These are phyloP conservation scores for Asobara japonica DNA, from an alignment of 1,140 invertebrate species.

Conservation along the genomic window DNA sequence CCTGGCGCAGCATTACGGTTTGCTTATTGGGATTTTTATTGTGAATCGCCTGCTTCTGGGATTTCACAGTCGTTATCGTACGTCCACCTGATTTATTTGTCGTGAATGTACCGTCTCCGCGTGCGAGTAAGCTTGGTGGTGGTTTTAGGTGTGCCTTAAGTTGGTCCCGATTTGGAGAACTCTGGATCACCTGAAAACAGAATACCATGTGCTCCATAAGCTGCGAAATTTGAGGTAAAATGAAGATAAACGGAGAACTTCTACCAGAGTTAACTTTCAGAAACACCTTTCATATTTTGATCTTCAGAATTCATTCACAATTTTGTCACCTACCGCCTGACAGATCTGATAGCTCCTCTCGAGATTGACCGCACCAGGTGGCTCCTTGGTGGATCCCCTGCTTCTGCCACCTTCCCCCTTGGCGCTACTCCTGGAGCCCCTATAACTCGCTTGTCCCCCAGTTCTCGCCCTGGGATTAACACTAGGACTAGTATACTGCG, in stretches of 20 bases:
- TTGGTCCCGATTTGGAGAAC: conserved; percentile 88
- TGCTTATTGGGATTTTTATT: conserved; percentile 60
- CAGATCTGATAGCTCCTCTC: conserved; percentile 96
- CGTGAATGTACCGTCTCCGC: conserved; percentile 58
- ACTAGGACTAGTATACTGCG: conserved; percentile 53
- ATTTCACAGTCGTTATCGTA: conserved; percentile 61
- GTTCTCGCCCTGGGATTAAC: conserved; percentile 65
- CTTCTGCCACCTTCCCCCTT: conserved; percentile 63
- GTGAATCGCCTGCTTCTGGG: conserved; percentile 58
- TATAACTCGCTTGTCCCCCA: conserved; percentile 60
- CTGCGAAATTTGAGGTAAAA: too few relatives aligned
- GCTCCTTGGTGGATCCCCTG: conserved; percentile 75
- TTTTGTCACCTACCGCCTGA: conserved; percentile 84
- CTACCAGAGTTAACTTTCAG: too few relatives aligned
- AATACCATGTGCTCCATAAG: too few relatives aligned
- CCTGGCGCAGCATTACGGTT: conserved; percentile 61
- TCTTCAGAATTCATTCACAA: too few relatives aligned
- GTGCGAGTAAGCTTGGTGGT: conserved; percentile 78
- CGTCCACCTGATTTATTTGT: conserved; percentile 59
- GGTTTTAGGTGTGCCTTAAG: conserved; percentile 85
- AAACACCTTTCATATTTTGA: too few relatives aligned
- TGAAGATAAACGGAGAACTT: too few relatives aligned
- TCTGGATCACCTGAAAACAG: conserved; percentile 75
- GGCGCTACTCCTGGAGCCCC: conserved; percentile 59
- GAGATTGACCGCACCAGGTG: conserved; percentile 88